Conservation (phyloP, 1,140 invertebrate genomes). For the Drosophila kohkoa region DNA sequence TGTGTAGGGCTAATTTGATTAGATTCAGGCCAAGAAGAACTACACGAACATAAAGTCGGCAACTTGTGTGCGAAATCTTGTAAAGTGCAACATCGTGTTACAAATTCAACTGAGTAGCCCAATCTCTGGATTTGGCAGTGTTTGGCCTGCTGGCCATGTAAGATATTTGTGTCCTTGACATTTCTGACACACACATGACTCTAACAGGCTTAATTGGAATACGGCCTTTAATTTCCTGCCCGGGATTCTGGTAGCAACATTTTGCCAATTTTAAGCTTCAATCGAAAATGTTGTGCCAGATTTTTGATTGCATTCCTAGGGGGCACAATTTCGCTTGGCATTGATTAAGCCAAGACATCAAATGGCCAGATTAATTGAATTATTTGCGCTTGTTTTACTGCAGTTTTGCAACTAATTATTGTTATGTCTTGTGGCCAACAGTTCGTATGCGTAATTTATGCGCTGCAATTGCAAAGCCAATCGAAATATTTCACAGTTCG, state of each 20-base stretch:
- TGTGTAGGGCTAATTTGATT: slow-evolving; percentile 61
- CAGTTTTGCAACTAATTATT: slow-evolving; percentile 50
- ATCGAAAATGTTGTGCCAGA: slow-evolving; percentile 10
- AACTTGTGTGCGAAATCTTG: slow-evolving; percentile 37
- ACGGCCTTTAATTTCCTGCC: slow-evolving; percentile 52
- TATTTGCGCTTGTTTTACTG: slow-evolving; percentile 30
- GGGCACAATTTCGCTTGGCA: slow-evolving; percentile 25
- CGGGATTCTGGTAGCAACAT: slow-evolving; percentile 12
- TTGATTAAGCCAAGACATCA: slow-evolving; percentile 28
- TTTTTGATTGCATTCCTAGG: slow-evolving; percentile 15
- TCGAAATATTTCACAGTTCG: background rate
- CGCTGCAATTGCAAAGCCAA: slow-evolving; percentile 2
- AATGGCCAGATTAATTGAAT: slow-evolving; percentile 24
- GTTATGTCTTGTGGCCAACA: slow-evolving; percentile 10
- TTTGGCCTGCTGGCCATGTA: slow-evolving; percentile 19
- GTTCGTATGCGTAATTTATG: slow-evolving; percentile 10
- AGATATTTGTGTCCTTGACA: slow-evolving; percentile 40
- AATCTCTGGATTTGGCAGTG: background rate
- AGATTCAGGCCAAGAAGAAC: slow-evolving; percentile 39
- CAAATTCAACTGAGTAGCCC: slow-evolving; percentile 24
- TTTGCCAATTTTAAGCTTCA: slow-evolving; percentile 24
- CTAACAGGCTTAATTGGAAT: slow-evolving; percentile 35
- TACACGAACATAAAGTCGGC: background rate
- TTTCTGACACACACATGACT: slow-evolving; percentile 6
- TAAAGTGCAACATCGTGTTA: slow-evolving; percentile 45